These are phyloP conservation scores for Strigops habroptila DNA, from an alignment of 2,113 vertebrate species.

Conservation along the genomic window DNA sequence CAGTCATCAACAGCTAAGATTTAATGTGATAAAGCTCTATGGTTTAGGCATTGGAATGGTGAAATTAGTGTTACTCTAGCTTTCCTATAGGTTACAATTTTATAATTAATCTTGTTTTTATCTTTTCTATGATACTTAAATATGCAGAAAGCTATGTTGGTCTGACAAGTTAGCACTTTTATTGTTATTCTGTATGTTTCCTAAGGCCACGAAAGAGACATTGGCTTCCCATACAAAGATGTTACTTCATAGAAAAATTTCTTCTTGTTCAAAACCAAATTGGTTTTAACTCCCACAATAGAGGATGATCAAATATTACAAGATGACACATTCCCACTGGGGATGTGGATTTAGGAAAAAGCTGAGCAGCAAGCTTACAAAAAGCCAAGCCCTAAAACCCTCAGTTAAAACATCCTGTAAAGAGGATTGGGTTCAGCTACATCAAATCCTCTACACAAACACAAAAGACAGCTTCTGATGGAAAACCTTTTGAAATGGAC, in stretches of 20 bases:
- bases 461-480: not conserved
- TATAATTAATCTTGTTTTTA: not conserved
- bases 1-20: not conserved
- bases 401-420: not conserved
- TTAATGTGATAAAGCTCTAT: not conserved
- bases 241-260: not conserved
- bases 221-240: not conserved
- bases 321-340: not conserved
- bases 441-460: constrained; percentile 6
- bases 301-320: not conserved
- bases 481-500: not conserved
- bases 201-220: not conserved
- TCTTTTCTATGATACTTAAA: not conserved
- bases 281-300: not conserved
- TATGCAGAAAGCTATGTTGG: not conserved
- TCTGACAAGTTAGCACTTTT: not conserved
- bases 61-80: not conserved
- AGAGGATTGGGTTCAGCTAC: constrained; percentile 6
- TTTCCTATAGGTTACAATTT: not conserved
- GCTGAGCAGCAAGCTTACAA: not conserved
- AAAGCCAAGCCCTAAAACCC: not conserved
- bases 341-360: constrained; percentile 8
- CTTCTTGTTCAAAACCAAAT: not conserved
- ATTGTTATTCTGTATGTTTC: not conserved
- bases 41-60: not conserved